phyloP scores from a whole-genome alignment of 2,113 vertebrate species.

The Lathamus discolor region DNA sequence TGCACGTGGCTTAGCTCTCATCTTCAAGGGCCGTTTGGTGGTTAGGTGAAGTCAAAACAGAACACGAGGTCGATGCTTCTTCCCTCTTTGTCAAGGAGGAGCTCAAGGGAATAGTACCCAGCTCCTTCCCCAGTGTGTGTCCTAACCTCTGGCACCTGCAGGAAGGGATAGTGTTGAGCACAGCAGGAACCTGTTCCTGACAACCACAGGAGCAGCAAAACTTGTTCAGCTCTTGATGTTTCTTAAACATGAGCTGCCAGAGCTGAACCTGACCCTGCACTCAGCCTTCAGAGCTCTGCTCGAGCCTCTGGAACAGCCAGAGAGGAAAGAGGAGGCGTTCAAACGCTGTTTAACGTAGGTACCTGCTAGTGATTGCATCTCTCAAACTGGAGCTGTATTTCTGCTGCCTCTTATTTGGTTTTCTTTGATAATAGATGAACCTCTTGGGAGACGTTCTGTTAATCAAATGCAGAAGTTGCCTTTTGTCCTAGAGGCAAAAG shows the following conservation, averaged over 20 bases:
- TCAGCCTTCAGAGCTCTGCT: background rate
- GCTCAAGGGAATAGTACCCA: background rate
- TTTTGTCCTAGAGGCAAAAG: background rate
- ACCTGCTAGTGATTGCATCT: background rate
- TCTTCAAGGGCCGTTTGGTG: background rate
- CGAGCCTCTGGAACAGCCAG: background rate
- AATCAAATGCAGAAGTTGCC: background rate
- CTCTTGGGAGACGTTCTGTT: background rate
- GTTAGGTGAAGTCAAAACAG: background rate
- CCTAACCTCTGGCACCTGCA: background rate
- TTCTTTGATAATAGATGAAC: background rate
- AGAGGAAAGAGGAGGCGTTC: background rate
- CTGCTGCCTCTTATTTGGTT: background rate
- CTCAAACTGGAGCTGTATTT: background rate
- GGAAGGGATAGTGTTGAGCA: background rate
- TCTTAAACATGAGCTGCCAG: background rate
- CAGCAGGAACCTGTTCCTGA: background rate
- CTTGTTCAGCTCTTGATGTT: background rate
- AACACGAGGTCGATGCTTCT: accelerated
- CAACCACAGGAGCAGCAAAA: background rate
- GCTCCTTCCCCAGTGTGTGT: background rate
- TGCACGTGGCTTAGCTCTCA: background rate
- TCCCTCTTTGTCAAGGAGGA: background rate
- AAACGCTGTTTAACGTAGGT: accelerated
- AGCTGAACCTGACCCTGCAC: background rate